Evolutionary conservation across 64 coral and sea anemone genomes (phyloP).

Genomic region (Dendrophyllia cribrosa): DNA sequence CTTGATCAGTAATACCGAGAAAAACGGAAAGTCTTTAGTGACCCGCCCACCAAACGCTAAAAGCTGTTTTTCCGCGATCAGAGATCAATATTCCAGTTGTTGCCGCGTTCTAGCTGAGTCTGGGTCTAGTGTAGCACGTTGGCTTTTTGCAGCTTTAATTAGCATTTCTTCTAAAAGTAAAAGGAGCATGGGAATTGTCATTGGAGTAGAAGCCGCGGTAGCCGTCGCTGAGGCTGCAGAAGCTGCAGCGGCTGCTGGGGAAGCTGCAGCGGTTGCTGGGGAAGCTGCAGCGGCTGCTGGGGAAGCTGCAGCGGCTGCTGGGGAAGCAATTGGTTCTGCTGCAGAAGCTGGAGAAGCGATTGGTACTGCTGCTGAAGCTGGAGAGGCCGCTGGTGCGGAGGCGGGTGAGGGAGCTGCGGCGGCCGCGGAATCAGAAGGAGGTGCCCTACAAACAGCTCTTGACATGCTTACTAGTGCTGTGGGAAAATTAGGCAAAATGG

Average conservation of each 20-base stretch:
- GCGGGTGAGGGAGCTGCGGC: background rate
- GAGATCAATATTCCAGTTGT: no score
- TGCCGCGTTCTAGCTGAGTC: no score
- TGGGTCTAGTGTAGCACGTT: no score
- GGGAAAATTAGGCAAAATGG: background rate
- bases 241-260: no score
- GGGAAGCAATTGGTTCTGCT: background rate
- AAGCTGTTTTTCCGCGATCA: no score
- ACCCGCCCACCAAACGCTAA: no score
- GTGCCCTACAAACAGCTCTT: background rate
- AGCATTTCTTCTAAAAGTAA: no score
- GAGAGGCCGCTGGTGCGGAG: background rate
- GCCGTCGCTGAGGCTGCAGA: background rate
- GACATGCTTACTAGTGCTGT: background rate
- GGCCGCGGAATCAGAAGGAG: background rate
- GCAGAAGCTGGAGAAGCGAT: background rate
- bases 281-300: background rate
- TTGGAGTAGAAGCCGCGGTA: slow-evolving; percentile 17
- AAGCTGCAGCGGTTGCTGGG: background rate
- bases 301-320: background rate
- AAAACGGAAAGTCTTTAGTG: no score
- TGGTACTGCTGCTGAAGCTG: background rate
- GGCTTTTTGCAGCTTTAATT: no score
- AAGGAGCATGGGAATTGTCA: background rate
- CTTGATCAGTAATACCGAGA: no score